Percentiles rank a stretch among this genome's conserved stretches.
These are phyloP conservation scores for Taenaris catops DNA, from an alignment of 2,888 invertebrate species.

Conservation along the genomic window DNA sequence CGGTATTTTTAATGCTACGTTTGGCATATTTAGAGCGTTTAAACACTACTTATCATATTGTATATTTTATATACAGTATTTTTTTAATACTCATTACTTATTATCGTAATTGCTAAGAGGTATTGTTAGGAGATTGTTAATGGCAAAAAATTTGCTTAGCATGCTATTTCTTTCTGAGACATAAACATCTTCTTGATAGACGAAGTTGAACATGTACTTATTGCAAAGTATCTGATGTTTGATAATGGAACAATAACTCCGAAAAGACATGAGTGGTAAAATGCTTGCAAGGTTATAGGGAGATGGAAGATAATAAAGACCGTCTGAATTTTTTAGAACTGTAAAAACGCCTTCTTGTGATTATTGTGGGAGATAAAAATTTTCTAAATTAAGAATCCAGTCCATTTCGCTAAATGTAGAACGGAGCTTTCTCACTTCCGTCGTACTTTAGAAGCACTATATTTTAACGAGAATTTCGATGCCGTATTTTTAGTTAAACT, in stretches of 20 bases:
- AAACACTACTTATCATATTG: too few relatives aligned
- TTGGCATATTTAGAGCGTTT: too few relatives aligned
- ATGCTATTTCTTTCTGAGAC: too few relatives aligned
- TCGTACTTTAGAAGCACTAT: neutral
- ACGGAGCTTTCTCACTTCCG: conserved; percentile 1
- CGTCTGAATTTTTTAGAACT: conserved; percentile 7
- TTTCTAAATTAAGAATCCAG: conserved; percentile 6
- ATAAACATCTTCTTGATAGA: too few relatives aligned
- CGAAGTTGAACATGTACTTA: too few relatives aligned
- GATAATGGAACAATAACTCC: neutral
- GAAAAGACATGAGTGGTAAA: conserved; percentile 1
- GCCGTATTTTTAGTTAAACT: neutral
- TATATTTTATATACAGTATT: too few relatives aligned
- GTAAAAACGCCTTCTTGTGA: conserved; percentile 9
- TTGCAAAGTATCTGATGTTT: too few relatives aligned
- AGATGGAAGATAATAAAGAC: conserved; percentile 7
- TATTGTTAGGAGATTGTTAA: too few relatives aligned
- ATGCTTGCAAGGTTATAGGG: neutral
- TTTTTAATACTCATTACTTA: too few relatives aligned
- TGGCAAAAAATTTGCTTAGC: too few relatives aligned
- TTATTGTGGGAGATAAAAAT: conserved; percentile 10
- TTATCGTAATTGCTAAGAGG: too few relatives aligned
- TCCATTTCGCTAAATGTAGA: conserved; percentile 3
- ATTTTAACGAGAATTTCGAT: neutral
- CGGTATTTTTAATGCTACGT: too few relatives aligned